A percentile compares a stretch with the other conserved stretches of the same genome.
phyloP scores from a whole-genome alignment of 2,888 invertebrate species.

The Ormyrus labotus region DNA sequence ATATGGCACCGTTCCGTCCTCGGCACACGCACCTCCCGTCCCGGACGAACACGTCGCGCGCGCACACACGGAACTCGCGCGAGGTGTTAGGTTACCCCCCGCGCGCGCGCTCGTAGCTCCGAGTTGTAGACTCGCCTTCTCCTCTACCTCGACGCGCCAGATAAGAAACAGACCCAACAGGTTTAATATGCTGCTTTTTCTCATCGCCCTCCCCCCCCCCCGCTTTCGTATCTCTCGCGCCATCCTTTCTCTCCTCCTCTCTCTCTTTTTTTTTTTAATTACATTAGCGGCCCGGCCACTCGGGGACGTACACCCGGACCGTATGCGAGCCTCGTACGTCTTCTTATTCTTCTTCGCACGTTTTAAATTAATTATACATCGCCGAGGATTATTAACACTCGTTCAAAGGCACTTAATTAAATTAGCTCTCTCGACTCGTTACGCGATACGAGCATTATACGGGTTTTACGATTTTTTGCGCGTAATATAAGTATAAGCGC shows the following conservation, averaged over 20 bases:
- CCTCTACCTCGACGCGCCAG: slow-evolving; percentile 5
- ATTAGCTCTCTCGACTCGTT: no score
- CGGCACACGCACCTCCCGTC: slow-evolving; percentile 53
- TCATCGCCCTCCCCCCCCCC: slow-evolving; percentile 25
- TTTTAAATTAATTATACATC: slow-evolving; percentile 50
- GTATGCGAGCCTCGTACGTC: not conserved
- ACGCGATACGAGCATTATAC: no score
- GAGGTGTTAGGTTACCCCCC: slow-evolving; percentile 67
- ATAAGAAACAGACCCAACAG: slow-evolving; percentile 55
- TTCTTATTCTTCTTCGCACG: slow-evolving; percentile 40
- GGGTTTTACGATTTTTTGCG: no score
- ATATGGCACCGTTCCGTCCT: slow-evolving; percentile 3
- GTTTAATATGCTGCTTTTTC: slow-evolving; percentile 54
- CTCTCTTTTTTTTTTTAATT: slow-evolving; percentile 49
- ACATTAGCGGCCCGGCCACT: slow-evolving; percentile 37
- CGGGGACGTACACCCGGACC: not conserved
- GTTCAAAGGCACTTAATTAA: no score
- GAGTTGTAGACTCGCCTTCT: slow-evolving; percentile 1
- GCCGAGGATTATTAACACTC: not conserved
- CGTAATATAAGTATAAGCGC: not conserved
- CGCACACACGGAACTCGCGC: slow-evolving; percentile 25
- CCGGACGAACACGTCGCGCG: slow-evolving; percentile 63
- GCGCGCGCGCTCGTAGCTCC: slow-evolving; percentile 19
- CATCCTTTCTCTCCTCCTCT: slow-evolving; percentile 27
- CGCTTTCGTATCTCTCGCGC: slow-evolving; percentile 23